A percentile compares a stretch with the other conserved stretches of the same genome.
Evolutionary conservation across 2,797 vertebrate genomes (phyloP).

Genomic region (Acrocephalus scirpaceus): DNA sequence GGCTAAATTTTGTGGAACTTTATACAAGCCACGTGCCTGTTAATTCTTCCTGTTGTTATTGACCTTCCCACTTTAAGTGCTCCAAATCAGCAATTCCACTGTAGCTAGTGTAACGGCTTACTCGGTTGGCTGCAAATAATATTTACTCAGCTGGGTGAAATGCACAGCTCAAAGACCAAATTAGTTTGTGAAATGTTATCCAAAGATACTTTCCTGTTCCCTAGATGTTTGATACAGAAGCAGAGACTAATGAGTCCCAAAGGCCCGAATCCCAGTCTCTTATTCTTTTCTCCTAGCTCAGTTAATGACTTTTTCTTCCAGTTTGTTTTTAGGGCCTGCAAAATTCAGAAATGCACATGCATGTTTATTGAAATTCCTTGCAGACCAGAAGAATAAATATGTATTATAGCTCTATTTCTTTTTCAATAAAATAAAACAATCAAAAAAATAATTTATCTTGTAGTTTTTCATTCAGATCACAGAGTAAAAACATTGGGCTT

Average conservation of each 20-base stretch:
- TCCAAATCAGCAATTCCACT: slow-evolving; percentile 7
- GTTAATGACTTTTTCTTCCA: not conserved
- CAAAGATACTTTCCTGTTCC: slow-evolving; percentile 8
- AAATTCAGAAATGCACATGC: not conserved
- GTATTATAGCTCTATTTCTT: not conserved
- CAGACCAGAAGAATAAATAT: not conserved
- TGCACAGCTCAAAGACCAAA: not conserved
- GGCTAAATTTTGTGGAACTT: slow-evolving; percentile 21
- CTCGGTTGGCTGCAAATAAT: not conserved
- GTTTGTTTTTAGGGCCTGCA: slow-evolving; percentile 11
- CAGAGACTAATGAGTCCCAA: slow-evolving; percentile 45
- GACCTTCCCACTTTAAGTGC: not conserved
- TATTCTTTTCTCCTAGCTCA: not conserved
- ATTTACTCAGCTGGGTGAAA: slow-evolving; percentile 45
- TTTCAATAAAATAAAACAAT: not conserved
- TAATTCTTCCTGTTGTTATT: slow-evolving; percentile 7
- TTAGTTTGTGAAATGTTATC: not conserved
- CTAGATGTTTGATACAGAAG: not conserved
- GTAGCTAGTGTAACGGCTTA: not conserved
- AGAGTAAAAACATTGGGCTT: not conserved
- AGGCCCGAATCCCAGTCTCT: not conserved
- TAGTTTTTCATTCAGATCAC: not conserved
- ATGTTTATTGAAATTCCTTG: not conserved
- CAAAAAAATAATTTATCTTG: not conserved
- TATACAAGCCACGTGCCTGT: not conserved